Percentiles rank a stretch among this genome's conserved stretches.
Evolutionary conservation across 2,888 invertebrate genomes (phyloP).

Genomic region (Margaritifera margaritifera): DNA sequence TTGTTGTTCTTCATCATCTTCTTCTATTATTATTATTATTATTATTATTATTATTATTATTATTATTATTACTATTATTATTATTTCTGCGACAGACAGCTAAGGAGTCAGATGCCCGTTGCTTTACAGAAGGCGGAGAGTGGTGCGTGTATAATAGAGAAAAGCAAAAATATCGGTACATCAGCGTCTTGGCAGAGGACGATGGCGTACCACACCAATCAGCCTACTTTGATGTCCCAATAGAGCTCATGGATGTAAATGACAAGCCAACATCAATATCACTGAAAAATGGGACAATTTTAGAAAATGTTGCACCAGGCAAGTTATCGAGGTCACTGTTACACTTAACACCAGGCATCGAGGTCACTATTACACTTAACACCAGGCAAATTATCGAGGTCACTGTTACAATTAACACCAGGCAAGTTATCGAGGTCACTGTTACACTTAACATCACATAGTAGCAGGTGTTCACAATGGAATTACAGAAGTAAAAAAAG

Average conservation of each 20-base stretch:
- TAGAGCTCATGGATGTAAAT: conserved; percentile 44
- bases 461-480: no score
- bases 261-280: conserved; percentile 41
- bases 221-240: conserved; percentile 45
- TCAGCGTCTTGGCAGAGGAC: conserved; percentile 47
- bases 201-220: conserved; percentile 36
- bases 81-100: conserved; percentile 27
- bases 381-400: conserved; percentile 25
- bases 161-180: conserved; percentile 13
- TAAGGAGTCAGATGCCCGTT: conserved; percentile 38
- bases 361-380: no score
- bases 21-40: no score
- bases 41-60: no score
- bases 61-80: not conserved
- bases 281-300: conserved; percentile 26
- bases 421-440: conserved; percentile 18
- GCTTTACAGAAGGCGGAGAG: conserved; percentile 38
- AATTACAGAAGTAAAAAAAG: no score
- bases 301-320: conserved; percentile 44
- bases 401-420: conserved; percentile 4
- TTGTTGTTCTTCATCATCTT: no score
- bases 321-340: not conserved
- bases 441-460: no score
- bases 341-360: no score
- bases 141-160: conserved; percentile 46